Base-by-base conservation (phyloP, 2,113 vertebrate species). In the Gnathonemus longibarbis region DNA sequence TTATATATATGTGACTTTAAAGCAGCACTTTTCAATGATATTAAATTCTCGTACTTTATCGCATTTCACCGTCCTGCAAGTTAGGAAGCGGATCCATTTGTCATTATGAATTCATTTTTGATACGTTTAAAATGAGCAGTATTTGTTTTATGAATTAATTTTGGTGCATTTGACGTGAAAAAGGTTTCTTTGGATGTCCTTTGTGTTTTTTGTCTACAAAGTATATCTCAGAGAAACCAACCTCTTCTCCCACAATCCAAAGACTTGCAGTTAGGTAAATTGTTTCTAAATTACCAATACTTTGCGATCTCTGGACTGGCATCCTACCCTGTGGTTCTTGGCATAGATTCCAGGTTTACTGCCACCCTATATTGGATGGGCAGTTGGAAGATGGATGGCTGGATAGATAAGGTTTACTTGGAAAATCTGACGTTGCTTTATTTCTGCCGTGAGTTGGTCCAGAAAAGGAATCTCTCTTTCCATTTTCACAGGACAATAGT, bases 401-500 rank as follows among this genome's bases (percentile, higher is more conserved):
- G 11, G 4, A 42, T 3, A 19, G 70, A 80, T 42, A 80, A 31
- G 62, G 62, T 66, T 66, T 27, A 31, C 62, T 66, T 66, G n/a
- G 62, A 66, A 66, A 66, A 27, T 66, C 62, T 27, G 42, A 39
- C 3, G 0, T 70, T 66, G 31, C n/a, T 62, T 89, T 27, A 19
- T n/a, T 13, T 15, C 2, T 74, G 88, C 3, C 9, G 11, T 46
- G 24, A 46, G 83, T 24, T 85, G 83, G 49, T 13, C 83, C 10
- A 49, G 21, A 31, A 52, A 50, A 87, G 39, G 39, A 24, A 9
- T 45, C 52, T n/a, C 45, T 50, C 90, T 92, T 91, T 90, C 87
- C 90, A 24, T 84, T 49, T 89, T 5, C 80, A 48, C 93, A 99
- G 98, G 98, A 99, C 97, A 99, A 99, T 94, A 99, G 98, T 91